Conservation (phyloP, 2,113 vertebrate species). For the Heterocephalus glaber region DNA sequence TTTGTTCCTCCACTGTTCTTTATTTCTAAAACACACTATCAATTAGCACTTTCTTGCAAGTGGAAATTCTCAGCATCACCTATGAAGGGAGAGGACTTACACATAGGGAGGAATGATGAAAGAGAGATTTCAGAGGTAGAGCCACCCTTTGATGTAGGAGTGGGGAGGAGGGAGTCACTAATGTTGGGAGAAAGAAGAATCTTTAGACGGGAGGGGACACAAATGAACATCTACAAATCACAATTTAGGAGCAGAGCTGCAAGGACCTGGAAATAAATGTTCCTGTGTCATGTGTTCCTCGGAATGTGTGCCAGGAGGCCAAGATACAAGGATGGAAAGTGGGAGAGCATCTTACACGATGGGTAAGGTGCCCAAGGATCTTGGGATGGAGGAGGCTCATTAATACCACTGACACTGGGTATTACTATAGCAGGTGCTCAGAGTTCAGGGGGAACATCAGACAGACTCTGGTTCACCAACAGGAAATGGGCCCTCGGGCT, state of each 20-base stretch:
- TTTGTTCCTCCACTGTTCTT: not conserved
- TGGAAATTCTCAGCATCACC: not conserved
- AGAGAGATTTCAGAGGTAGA: not conserved
- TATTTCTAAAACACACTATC: not conserved
- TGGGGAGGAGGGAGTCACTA: not conserved
- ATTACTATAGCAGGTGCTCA: not conserved
- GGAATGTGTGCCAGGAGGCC: not conserved
- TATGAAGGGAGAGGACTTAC: not conserved
- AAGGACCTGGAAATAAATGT: not conserved
- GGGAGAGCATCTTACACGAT: not conserved
- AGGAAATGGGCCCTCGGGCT: not conserved
- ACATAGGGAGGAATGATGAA: not conserved
- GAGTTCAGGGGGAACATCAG: not conserved
- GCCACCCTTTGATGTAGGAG: not conserved
- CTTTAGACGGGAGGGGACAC: not conserved
- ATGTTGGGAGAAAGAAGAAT: not conserved
- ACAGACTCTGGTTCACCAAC: not conserved
- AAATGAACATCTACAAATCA: slow-evolving; percentile 41
- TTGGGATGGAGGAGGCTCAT: not conserved
- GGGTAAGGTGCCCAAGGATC: not conserved
- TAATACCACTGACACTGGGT: not conserved
- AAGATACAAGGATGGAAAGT: not conserved
- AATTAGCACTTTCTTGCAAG: not conserved
- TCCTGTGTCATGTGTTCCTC: not conserved
- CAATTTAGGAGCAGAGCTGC: not conserved